Percentiles rank a stretch among this genome's conserved stretches.
Conservation (phyloP, 2,797 vertebrate species). For the Selene dorsalis region DNA sequence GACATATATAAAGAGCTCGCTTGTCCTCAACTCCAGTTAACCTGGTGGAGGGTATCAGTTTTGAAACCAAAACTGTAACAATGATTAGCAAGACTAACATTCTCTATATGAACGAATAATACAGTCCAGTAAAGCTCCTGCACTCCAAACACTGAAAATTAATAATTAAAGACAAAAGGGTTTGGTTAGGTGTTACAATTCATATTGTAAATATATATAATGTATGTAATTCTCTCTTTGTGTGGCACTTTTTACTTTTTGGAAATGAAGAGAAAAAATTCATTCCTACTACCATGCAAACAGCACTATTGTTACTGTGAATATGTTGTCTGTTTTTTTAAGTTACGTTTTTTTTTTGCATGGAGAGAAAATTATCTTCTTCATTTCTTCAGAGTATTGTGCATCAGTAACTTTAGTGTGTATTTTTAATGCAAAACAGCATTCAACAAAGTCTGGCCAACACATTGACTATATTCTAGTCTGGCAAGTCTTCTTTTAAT, state of each 20-base stretch:
- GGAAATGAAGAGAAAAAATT: constrained; percentile 36
- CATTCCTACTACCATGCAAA: constrained; percentile 42
- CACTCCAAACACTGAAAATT: constrained; percentile 61
- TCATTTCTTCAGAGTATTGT: constrained; percentile 18
- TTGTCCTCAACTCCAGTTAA: not conserved
- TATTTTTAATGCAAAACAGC: constrained; percentile 40
- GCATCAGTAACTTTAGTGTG: not conserved
- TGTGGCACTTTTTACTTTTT: constrained; percentile 14
- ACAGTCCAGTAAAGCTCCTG: constrained; percentile 55
- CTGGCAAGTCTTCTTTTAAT: constrained; percentile 62
- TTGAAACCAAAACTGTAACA: not conserved
- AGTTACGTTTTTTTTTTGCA: too few relatives aligned
- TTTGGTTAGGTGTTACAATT: constrained; percentile 25
- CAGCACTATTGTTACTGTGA: not conserved
- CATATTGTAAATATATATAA: constrained; percentile 11
- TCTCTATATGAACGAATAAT: constrained; percentile 39
- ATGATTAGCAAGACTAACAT: not conserved
- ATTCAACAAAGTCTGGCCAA: constrained; percentile 61
- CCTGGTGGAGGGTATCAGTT: constrained; percentile 1
- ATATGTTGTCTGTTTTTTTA: not conserved
- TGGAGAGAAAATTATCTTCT: constrained; percentile 18
- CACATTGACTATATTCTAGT: constrained; percentile 31
- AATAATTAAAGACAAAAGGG: constrained; percentile 45
- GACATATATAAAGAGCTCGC: not conserved
- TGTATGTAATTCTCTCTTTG: constrained; percentile 6